These are phyloP conservation scores for Cacoxenus indagator DNA, from an alignment of 2,888 invertebrate species.

Conservation along the genomic window DNA sequence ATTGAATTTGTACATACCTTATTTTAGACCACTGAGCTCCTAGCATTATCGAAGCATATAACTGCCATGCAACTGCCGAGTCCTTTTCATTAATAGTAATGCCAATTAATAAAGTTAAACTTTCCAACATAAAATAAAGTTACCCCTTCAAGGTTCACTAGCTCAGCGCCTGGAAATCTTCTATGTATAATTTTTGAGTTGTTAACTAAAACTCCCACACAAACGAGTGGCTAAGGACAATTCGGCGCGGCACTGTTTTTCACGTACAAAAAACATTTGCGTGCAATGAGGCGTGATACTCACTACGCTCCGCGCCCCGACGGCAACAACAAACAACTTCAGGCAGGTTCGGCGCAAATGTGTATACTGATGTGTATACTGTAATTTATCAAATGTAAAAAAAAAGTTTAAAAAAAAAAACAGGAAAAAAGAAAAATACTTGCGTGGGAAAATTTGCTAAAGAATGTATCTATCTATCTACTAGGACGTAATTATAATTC, in stretches of 20 bases:
- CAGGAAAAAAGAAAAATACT: constrained; percentile 20
- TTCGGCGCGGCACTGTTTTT: background rate
- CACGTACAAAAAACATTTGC: background rate
- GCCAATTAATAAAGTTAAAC: too few relatives aligned
- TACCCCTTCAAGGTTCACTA: background rate
- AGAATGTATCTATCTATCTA: constrained; percentile 20
- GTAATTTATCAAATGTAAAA: constrained; percentile 52
- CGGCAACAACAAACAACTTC: background rate
- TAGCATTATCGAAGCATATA: too few relatives aligned
- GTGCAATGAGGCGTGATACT: constrained; percentile 15
- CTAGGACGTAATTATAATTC: background rate
- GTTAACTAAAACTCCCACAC: constrained; percentile 1
- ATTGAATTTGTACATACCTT: too few relatives aligned
- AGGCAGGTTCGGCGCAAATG: background rate
- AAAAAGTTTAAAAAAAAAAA: constrained; percentile 20
- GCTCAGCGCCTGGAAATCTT: background rate
- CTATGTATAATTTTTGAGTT: background rate
- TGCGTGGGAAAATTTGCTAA: constrained; percentile 12
- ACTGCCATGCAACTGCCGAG: too few relatives aligned
- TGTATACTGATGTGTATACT: constrained; percentile 37
- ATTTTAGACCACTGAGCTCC: too few relatives aligned
- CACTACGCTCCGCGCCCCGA: background rate
- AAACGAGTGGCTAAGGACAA: background rate
- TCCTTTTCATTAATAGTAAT: too few relatives aligned
- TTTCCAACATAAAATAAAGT: background rate